A percentile compares a stretch with the other conserved stretches of the same genome.
phyloP scores from a whole-genome alignment of 92 coral and sea anemone species.

The Bergia puertoricense region DNA sequence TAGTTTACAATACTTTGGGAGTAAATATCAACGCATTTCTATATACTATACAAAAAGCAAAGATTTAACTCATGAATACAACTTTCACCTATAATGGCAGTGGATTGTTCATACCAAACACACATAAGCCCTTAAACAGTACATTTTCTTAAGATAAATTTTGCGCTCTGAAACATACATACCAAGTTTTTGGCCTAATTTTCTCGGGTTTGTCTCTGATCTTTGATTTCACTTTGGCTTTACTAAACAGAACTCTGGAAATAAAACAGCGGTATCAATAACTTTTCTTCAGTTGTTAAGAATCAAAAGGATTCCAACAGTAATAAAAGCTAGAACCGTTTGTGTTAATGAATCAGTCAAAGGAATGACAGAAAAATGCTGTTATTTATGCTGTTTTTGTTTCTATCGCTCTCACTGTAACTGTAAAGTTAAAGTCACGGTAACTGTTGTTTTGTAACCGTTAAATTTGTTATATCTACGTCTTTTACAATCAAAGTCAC shows the following conservation, averaged over 20 bases:
- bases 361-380: not conserved
- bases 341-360: not conserved
- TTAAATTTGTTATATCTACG: not conserved
- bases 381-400: not conserved
- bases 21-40: not conserved
- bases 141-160: no score
- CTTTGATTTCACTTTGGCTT: slow-evolving; percentile 86
- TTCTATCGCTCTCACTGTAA: not conserved
- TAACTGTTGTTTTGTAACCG: no score
- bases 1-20: not conserved
- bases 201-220: slow-evolving; percentile 82
- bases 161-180: not conserved
- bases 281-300: not conserved
- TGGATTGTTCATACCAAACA: not conserved
- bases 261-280: not conserved
- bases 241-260: slow-evolving; percentile 84
- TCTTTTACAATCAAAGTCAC: not conserved
- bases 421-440: not conserved
- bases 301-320: not conserved
- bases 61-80: no score
- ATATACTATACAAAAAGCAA: not conserved
- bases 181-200: slow-evolving; percentile 91
- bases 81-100: not conserved
- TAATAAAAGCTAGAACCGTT: not conserved
- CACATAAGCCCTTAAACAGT: no score